Conservation (phyloP, 2,113 vertebrate species). For the Cheirogaleus medius region DNA sequence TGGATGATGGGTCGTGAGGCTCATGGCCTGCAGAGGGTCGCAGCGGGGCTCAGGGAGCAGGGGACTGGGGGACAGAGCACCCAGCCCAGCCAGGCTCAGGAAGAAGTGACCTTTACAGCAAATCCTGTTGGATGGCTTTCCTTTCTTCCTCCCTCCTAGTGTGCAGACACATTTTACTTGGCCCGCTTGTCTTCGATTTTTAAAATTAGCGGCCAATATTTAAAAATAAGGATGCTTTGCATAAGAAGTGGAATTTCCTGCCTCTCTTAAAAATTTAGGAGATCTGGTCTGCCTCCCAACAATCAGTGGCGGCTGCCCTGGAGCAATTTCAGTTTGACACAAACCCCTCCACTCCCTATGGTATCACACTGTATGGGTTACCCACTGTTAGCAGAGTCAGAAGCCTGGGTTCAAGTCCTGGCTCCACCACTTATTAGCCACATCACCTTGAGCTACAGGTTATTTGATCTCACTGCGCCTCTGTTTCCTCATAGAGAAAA, state of each 20-base stretch:
- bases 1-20: rapidly evolving
- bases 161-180: neutral
- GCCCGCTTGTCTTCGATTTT: neutral
- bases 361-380: neutral
- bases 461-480: neutral
- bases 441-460: neutral
- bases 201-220: neutral
- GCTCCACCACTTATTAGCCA: neutral
- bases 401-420: neutral
- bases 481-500: neutral
- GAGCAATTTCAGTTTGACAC: neutral
- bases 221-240: neutral
- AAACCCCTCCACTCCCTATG: neutral
- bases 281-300: too few relatives aligned
- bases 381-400: neutral
- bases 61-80: too few relatives aligned
- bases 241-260: neutral
- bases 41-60: neutral
- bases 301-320: neutral
- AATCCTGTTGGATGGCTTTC: neutral
- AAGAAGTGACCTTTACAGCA: neutral
- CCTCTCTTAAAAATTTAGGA: neutral
- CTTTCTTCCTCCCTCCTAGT: neutral
- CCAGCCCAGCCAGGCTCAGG: neutral
- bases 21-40: neutral